Evolutionary conservation across 2,113 vertebrate species (phyloP), one percentile per base, ranked within the genome.

Genomic region (Albula glossodonta): DNA sequence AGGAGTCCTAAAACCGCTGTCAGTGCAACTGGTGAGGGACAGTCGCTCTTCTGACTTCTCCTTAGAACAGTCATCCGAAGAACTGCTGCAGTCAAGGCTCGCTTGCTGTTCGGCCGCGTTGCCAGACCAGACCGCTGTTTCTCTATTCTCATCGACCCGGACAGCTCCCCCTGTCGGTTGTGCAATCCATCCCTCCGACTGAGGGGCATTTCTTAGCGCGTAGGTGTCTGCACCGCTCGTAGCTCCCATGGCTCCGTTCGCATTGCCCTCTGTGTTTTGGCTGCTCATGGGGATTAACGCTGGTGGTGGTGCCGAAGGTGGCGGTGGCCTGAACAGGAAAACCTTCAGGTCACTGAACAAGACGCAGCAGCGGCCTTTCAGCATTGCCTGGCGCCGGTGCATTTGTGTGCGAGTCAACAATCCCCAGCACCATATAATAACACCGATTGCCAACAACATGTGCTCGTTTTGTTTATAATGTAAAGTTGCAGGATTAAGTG

Each of bases 351-450:
- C 98, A 96, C 97, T 96, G 94, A 99, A 97, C 93, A 99, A 94
- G 95, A 97, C 97, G 94, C 97, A 98, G 90, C 97, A 99, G 95
- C 97, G 97, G 97, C 97, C 97, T 95, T 98, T 99, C 96, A 99
- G 96, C 96, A 98, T 97, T 91, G 96, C 96, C 95, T 95, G 96
- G 93, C 96, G 94, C 95, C 94, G 96, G 95, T 96, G 96, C 97
- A 97, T 98, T 94, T 94, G 95, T 94, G 95, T 95, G 89, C 92
- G 92, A 89, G 92, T 93, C 92, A 93, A 87, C 89, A 94, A 93
- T 91, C 95, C 89, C 94, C 94, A 95, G 94, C 93, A 93, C 91
- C 93, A 89, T 90, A 93, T 89, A 92, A 92, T 91, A 94, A 94
- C 94, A 88, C 94, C 91, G 93, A 93, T 90, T 93, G 93, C 93